These are phyloP conservation scores for Cephus nigrinus DNA, from an alignment of 2,888 invertebrate species.

Conservation along the genomic window DNA sequence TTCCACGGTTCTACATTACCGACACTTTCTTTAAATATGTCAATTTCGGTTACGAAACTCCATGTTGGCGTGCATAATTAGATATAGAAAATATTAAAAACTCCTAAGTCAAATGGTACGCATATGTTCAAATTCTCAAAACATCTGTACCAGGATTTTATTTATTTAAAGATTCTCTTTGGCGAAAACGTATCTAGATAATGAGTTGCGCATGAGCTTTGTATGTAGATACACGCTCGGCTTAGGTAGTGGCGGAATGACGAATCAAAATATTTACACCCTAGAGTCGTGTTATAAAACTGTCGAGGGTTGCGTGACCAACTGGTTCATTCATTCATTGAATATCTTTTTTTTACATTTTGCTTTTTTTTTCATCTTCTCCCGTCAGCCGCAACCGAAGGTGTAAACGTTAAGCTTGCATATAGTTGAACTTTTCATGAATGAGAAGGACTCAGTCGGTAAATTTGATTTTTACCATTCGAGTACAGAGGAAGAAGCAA, in stretches of 20 bases:
- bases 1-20: not conserved
- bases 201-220: not conserved
- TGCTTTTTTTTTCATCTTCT: not conserved
- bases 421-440: not conserved
- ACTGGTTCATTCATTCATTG: not conserved
- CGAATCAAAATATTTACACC: constrained; percentile 6
- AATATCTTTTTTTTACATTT: not conserved
- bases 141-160: not conserved
- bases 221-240: not conserved
- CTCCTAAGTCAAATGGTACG: not conserved
- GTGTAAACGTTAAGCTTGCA: not conserved
- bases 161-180: not conserved
- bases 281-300: not conserved
- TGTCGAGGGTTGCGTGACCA: not conserved
- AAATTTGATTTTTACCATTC: not conserved
- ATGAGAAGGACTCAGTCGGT: not conserved
- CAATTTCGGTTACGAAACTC: not conserved
- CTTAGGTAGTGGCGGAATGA: not conserved
- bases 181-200: not conserved
- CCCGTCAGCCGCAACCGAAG: not conserved
- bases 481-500: not conserved
- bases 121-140: not conserved
- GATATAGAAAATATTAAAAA: not conserved
- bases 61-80: not conserved
- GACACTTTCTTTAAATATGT: not conserved